Conservation (phyloP, 2,888 invertebrate genomes). For the Zhuqinia jingwanae region DNA sequence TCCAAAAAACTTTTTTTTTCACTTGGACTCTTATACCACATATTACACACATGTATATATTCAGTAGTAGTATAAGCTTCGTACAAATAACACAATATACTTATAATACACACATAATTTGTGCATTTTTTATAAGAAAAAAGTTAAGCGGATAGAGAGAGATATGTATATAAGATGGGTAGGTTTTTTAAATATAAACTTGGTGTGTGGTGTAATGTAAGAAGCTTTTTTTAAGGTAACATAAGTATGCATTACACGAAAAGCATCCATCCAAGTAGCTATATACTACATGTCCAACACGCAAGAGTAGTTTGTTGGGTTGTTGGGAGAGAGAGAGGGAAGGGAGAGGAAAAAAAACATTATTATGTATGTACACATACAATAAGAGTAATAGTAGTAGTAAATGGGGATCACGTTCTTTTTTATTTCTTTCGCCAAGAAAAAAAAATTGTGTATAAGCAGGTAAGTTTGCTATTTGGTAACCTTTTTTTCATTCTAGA, state of each 20-base stretch:
- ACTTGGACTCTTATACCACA: constrained; percentile 5
- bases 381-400: constrained; percentile 18
- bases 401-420: constrained; percentile 61
- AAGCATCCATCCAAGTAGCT: constrained; percentile 14
- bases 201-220: neutral
- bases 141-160: neutral
- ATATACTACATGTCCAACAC: constrained; percentile 37
- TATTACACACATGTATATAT: neutral
- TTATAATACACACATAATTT: too few species aligned
- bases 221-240: constrained; percentile 23
- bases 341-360: too few species aligned
- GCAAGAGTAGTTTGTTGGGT: constrained; percentile 27
- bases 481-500: constrained; percentile 15
- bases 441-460: constrained; percentile 18
- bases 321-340: neutral
- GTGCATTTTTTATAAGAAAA: neutral
- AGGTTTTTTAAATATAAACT: neutral
- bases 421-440: constrained; percentile 6
- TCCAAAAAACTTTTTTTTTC: constrained; percentile 57
- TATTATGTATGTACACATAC: too few species aligned
- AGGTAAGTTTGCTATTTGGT: neutral
- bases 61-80: neutral
- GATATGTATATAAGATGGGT: neutral
- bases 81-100: neutral
- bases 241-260: neutral